phyloP scores from a whole-genome alignment of 2,113 vertebrate species.

The Rhodinocichla rosea region DNA sequence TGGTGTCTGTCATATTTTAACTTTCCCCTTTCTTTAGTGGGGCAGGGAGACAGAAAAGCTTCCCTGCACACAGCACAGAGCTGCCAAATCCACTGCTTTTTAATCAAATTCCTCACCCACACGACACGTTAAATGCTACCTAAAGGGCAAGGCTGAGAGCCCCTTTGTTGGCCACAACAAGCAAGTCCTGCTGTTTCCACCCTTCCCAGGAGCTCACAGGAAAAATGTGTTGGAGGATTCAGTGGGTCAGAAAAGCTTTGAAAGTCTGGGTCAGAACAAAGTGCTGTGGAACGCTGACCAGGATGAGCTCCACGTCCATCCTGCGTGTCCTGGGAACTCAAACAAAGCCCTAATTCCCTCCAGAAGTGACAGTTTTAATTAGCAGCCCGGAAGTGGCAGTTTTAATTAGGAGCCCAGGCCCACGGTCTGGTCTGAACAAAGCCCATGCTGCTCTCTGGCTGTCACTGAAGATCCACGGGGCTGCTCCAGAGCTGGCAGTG shows the following conservation, averaged over 20 bases:
- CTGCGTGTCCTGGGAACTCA: not conserved
- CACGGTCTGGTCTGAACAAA: not conserved
- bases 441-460: fast-evolving
- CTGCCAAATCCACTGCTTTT: constrained; percentile 4
- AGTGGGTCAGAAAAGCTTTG: not conserved
- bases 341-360: not conserved
- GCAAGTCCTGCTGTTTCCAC: not conserved
- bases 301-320: not conserved
- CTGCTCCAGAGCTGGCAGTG: not conserved
- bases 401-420: not conserved
- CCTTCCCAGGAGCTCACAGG: not conserved
- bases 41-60: not conserved
- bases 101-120: constrained; percentile 12
- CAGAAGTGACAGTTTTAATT: not conserved
- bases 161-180: not conserved
- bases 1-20: fast-evolving
- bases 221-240: not conserved
- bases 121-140: not conserved
- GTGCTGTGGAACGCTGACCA: not conserved
- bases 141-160: not conserved
- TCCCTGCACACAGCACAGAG: not conserved
- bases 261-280: not conserved
- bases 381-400: not conserved
- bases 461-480: not conserved
- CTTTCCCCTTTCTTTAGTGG: not conserved